A percentile compares a stretch with the other conserved stretches of the same genome.
phyloP scores from a whole-genome alignment of 2,888 invertebrate species.

The Allacma fusca region DNA sequence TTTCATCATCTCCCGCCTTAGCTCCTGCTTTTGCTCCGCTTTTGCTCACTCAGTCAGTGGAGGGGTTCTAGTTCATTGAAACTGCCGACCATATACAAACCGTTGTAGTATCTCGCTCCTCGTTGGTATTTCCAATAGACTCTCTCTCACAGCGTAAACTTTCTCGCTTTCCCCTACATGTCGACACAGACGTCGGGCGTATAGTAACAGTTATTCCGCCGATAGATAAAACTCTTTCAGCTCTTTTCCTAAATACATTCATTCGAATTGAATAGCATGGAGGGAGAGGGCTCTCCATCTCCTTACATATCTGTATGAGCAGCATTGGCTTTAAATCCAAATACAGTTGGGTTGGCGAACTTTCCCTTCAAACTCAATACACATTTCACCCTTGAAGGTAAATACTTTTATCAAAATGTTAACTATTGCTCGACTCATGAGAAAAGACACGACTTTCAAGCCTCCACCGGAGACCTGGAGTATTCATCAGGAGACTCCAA shows the following conservation, averaged over 20 bases:
- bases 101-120: background rate
- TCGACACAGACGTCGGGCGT: background rate
- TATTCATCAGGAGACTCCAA: background rate
- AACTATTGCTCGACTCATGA: background rate
- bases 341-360: background rate
- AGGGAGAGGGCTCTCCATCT: no score
- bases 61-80: background rate
- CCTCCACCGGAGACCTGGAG: background rate
- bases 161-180: background rate
- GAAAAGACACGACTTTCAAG: background rate
- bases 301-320: no score
- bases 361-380: background rate
- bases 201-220: no score
- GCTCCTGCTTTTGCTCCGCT: background rate
- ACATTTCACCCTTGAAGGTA: background rate
- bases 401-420: conserved; percentile 7
- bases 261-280: no score
- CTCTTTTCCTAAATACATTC: no score
- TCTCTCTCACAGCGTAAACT: background rate
- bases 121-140: background rate
- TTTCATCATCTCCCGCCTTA: conserved; percentile 18
- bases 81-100: background rate
- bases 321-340: background rate
- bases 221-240: no score
- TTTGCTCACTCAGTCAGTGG: background rate